Percentiles rank a stretch among this genome's conserved stretches.
Evolutionary conservation across 1,140 invertebrate species (phyloP).

Genomic region (Branchinecta lindahli): DNA sequence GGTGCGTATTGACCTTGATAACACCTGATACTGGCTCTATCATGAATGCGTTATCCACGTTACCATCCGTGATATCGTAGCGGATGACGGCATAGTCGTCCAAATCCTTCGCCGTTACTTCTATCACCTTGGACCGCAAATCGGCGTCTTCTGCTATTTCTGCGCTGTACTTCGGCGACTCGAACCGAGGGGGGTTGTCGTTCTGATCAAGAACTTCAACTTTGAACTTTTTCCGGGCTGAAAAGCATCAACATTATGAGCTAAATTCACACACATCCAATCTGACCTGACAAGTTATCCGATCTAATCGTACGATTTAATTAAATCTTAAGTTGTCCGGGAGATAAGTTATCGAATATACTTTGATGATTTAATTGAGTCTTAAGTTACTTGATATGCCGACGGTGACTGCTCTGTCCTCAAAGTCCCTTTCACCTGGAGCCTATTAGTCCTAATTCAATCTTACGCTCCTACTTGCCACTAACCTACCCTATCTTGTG

Average conservation of each 20-base stretch:
- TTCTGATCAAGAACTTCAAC: slow-evolving; percentile 82
- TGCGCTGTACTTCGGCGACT: slow-evolving; percentile 50
- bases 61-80: slow-evolving; percentile 61
- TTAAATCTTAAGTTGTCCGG: too few species aligned
- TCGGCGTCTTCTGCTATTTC: slow-evolving; percentile 67
- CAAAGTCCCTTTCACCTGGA: too few species aligned
- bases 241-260: slow-evolving; percentile 18
- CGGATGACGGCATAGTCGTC: slow-evolving; percentile 63
- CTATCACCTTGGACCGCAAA: slow-evolving; percentile 56
- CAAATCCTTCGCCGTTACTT: slow-evolving; percentile 59
- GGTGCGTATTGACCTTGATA: slow-evolving; percentile 51
- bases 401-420: too few species aligned
- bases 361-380: too few species aligned
- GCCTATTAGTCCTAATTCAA: too few species aligned
- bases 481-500: too few species aligned
- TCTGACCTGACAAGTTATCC: not conserved
- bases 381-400: too few species aligned
- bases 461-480: too few species aligned
- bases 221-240: slow-evolving; percentile 52
- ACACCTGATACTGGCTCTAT: slow-evolving; percentile 58
- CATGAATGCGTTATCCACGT: slow-evolving; percentile 54
- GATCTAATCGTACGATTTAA: too few species aligned
- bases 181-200: slow-evolving; percentile 69
- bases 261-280: not conserved
- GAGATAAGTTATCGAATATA: too few species aligned